Base-by-base conservation (phyloP, 2,888 invertebrate species). In the Dexiosoma caninum region DNA sequence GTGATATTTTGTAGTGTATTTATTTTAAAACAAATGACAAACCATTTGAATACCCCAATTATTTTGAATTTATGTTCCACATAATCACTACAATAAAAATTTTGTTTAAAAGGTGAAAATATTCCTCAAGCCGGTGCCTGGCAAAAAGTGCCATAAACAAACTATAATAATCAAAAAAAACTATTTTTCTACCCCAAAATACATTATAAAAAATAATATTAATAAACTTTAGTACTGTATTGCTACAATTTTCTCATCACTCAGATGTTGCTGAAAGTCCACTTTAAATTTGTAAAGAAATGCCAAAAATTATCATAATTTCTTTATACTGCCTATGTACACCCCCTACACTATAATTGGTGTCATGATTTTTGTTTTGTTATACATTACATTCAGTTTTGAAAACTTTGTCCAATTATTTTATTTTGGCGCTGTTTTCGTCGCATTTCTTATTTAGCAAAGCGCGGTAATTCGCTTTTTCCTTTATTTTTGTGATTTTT, bases 271-370 rank as follows among this genome's bases (percentile, higher is more conserved):
- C 2, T 7, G 9, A 27, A 40, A n/a, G 46, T 27, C 8, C 12
- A 49, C 46, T 57, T 46, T 35, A 35, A n/a, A 16, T 14, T 59
- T 70, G 27, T 16, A 27, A 59, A 37, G 49, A 59, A 70, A 37
- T 8, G 16, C 23, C 19, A 59, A 49, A 59, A 59, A 27, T 37
- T 37, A 69, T 32, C 2, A 55, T 40, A 12, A 66, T 19, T 67
- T 69, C 8, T 42, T 23, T 51, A 2, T 19, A 7, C 19, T n/a
- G n/a, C 19, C 37, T 23, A 40, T 60, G 23, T n/a, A 46, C 27
- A 71, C 51, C 51, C 51, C 21, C 19, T 16, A 32, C 21, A 21
- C 21, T 59, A 30, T 27, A 49, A 49, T 59, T 70, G 19, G 37
- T 19, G 49, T 16, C 19, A 19, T n/a, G 21, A n/a, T 19, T 30